Base-by-base conservation (phyloP, 2,888 invertebrate genomes). In the Coelogynopora nodosa region DNA sequence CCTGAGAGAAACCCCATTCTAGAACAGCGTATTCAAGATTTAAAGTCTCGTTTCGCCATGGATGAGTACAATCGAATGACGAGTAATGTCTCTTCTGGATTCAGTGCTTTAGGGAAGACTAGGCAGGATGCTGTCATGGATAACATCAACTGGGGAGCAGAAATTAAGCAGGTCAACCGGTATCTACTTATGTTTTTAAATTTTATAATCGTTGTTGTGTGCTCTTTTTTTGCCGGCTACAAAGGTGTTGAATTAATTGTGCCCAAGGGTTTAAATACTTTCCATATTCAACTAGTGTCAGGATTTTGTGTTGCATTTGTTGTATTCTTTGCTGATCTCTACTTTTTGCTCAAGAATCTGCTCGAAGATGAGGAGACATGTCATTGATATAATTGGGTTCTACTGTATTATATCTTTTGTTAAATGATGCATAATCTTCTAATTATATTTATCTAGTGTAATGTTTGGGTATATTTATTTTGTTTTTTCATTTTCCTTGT, bases 1-100 rank as follows among this genome's bases (percentile, higher is more conserved):
- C 86, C 86, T 18, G 83, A 83, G 30, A 31, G 86, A 29, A 84
- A 31, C 84, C 30, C 30, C n/a, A 82, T 82, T 30, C 67, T 86
- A 13, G 86, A 86, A 23, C 27, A 84, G 10, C 82, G 86, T 13
- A 31, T 86, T 29, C 26, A 85, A 23, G 29, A 28, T 0, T 27
- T 86, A 29, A 86, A 86, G 83, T 26, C 28, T 0, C 74, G 82
- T 30, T 86, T 86, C 31, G 83, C 67, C 27, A 84, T 28, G 84
- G 30, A 86, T 30, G 86, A 86, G 23, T 86, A 86, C 49, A n/a
- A 31, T 27, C 27, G 86, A 85, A 86, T 86, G 84, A 86, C 86
- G 10, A n/a, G 10, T 30, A 86, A 86, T 30, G 18, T 86, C 30
- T 5, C 80, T 13, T 23, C 82, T 10, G 10, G 31, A 23, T 67